Base-by-base conservation (phyloP, 92 coral and sea anemone genomes). In the Parazoanthus swiftii region DNA sequence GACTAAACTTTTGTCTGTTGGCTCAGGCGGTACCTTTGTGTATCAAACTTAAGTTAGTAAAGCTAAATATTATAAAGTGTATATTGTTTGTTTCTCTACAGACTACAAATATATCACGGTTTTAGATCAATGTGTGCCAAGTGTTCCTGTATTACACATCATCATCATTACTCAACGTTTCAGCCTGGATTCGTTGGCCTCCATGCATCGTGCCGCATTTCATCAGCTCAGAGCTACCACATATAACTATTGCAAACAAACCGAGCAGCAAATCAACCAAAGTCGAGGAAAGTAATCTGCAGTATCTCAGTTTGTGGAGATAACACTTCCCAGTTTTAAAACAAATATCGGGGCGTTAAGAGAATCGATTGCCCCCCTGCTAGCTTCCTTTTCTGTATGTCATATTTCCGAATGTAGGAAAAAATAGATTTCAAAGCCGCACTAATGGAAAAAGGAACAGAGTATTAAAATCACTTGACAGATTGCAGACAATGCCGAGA, bases 341-440 rank as follows among this genome's bases (percentile, higher is more conserved):
- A 13, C 26, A 80, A 54, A 80, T 80, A 16, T 33, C 42, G 10
- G 13, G 59, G 23, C 23, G 38, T 80, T 80, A 79, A 26, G 70
- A 56, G 48, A 84, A 46, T 26, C 42, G 29, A 36, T 73, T 68
- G 15, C 46, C 87, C 87, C 78, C 63, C 68, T 65, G 86, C 20
- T 38, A 7, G 59, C 25, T 83, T 83, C 86, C 77, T 83, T 43
- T 83, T 43, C 8, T 21, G 77, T 67, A 23, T 84, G 11, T 84
- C 48, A 71, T 84, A 71, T 84, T 84, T 84, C 87, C 79, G 76
- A 39, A 71, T 56, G 21, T 21, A 33, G 85, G 85, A 80, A 36
- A 50, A 58, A 80, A 80, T 46, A 18, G 35, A 35, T 33, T 54
- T 18, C 48, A 26, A 46, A 59, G 82, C 82, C 44, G 29, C 70